Evolutionary conservation across 1,140 invertebrate genomes (phyloP), one percentile per base, ranked within the genome.

Genomic region (Neodiprion virginianus): DNA sequence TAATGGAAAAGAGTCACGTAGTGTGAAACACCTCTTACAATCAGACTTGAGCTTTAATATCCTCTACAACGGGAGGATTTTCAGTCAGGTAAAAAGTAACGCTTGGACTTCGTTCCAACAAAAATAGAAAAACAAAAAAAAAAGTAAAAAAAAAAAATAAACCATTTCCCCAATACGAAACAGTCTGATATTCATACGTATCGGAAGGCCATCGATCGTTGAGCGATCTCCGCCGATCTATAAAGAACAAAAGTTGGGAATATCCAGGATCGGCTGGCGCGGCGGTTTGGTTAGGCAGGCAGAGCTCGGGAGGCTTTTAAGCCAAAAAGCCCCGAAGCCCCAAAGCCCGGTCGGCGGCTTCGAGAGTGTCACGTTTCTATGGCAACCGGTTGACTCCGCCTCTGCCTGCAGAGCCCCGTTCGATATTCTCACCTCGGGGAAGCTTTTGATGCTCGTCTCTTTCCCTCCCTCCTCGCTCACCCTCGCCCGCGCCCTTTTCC

Each of bases 321-420:
- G 83, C 83, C 81, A 78, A 80, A 83, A 83, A 82, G 81, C 81
- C 78, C 73, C 81, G 80, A 84, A 86, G 53, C 53, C 53, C 53
- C n/a, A 86, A 69, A 47, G 21, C 67, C 21, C 40, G 40, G 67
- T 47, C 67, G 7, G 67, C 23, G 67, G 67, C 40, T 47, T 21
- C 14, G 83, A 86, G 84, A 86, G 86, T 86, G 85, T 87, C 85
- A 86, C 83, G 85, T 87, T 84, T 74, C 84, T 84, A 86, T 86
- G 81, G 85, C 81, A 86, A 86, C 86, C 77, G 76, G 78, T 79
- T 82, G 80, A 87, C 85, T 86, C 86, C 86, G 84, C 86, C 85
- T 82, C 79, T 61, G 53, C 11, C 78, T 80, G 79, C 78, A 81
- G 80, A 79, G 81, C 80, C 74, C 77, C 83, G 86, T 86, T 88